Evolutionary conservation across 2,888 invertebrate genomes (phyloP).

Genomic region (Brachynemurus nebulosus): DNA sequence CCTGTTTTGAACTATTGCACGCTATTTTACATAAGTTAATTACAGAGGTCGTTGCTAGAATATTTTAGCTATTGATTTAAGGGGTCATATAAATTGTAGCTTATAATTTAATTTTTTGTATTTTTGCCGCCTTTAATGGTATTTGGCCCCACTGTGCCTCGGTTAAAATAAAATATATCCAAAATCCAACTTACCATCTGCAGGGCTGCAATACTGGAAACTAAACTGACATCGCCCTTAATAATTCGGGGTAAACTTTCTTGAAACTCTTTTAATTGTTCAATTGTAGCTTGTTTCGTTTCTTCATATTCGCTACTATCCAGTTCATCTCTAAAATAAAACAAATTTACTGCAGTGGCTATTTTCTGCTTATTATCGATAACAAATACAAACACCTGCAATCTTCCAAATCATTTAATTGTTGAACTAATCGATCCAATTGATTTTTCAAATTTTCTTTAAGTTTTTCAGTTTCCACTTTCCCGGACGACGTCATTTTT

Average conservation of each 20-base stretch:
- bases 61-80: too few species aligned
- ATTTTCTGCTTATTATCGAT: neutral
- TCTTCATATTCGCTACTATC: constrained; percentile 51
- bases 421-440: constrained; percentile 50
- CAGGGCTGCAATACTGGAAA: constrained; percentile 48
- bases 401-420: constrained; percentile 54
- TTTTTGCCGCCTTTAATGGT: too few species aligned
- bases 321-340: constrained; percentile 44
- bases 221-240: constrained; percentile 51
- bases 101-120: too few species aligned
- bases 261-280: constrained; percentile 54
- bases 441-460: constrained; percentile 51
- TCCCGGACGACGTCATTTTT: constrained; percentile 37
- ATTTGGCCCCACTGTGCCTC: too few species aligned
- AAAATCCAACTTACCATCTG: constrained; percentile 39
- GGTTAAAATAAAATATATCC: constrained; percentile 3
- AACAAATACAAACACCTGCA: constrained; percentile 37
- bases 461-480: constrained; percentile 46
- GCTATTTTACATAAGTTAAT: too few species aligned
- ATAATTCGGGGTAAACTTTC: constrained; percentile 45
- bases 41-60: too few species aligned
- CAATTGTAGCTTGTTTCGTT: constrained; percentile 51
- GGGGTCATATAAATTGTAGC: too few species aligned
- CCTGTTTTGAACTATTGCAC: too few species aligned
- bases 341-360: neutral